phyloP scores from a whole-genome alignment of 2,113 vertebrate genomes.

The Alouatta palliata region DNA sequence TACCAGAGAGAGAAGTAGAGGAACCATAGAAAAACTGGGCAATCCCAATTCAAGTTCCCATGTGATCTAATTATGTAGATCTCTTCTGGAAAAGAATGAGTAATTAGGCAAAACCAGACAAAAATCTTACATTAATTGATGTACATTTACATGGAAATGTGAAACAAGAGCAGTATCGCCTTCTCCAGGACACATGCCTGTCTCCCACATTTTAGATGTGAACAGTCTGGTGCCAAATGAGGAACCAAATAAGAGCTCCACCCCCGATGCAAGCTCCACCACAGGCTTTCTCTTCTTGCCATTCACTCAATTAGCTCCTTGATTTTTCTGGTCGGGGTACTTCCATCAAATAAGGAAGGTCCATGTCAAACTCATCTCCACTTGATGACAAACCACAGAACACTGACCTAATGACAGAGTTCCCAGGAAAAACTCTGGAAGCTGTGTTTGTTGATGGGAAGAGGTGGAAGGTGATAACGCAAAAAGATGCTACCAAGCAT shows the following conservation, averaged over 20 bases:
- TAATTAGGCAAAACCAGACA: background rate
- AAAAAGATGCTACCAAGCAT: background rate
- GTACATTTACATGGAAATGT: background rate
- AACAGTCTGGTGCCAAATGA: too few relatives aligned
- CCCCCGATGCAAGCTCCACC: too few relatives aligned
- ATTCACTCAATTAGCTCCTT: accelerated
- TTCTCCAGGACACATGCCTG: too few relatives aligned
- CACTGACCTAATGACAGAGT: background rate
- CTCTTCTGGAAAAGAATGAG: background rate
- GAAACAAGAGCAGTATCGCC: background rate
- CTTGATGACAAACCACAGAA: background rate
- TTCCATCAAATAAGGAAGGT: background rate
- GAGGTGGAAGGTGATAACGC: too few relatives aligned
- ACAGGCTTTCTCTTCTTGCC: background rate
- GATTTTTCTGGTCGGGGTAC: background rate
- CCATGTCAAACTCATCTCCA: too few relatives aligned
- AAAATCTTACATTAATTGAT: background rate
- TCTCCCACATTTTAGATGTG: too few relatives aligned
- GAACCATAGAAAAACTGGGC: background rate
- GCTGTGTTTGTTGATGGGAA: accelerated
- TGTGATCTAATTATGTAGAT: background rate
- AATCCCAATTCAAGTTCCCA: background rate
- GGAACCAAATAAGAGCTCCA: too few relatives aligned
- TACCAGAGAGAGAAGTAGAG: background rate
- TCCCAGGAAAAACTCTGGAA: background rate